phyloP scores from a whole-genome alignment of 2,888 invertebrate genomes.

The Digitonthophagus gazella region DNA sequence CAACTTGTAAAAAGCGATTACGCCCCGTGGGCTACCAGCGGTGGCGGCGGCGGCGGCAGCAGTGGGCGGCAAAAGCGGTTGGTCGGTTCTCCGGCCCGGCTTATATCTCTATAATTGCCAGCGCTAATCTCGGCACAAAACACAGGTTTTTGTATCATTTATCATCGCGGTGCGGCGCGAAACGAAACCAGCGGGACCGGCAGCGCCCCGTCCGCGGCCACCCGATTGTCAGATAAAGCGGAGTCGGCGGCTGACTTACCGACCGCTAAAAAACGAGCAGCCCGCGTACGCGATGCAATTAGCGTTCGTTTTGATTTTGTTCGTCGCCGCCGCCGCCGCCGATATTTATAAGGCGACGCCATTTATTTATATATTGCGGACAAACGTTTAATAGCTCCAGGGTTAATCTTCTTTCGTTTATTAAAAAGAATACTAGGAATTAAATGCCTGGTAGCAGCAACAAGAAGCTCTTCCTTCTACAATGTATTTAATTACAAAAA shows the following conservation, averaged over 20 bases:
- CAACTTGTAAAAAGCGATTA: conserved; percentile 19
- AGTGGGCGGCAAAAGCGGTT: conserved; percentile 27
- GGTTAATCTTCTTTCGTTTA: not conserved
- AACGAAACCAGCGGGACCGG: not conserved
- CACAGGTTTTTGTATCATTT: conserved; percentile 22
- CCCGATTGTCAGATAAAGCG: not conserved
- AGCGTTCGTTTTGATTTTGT: not conserved
- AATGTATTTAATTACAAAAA: too few species aligned
- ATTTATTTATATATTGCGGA: not conserved
- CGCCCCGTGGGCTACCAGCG: conserved; percentile 21
- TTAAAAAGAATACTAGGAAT: not conserved
- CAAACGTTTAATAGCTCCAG: not conserved
- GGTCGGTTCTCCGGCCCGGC: conserved; percentile 8
- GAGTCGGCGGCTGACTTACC: not conserved
- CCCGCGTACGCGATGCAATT: not conserved
- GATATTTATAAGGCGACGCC: not conserved
- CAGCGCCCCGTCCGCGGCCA: not conserved
- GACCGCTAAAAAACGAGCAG: not conserved
- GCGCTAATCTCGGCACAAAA: conserved; percentile 26
- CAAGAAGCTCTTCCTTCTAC: too few species aligned
- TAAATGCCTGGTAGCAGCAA: too few species aligned
- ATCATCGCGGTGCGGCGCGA: conserved; percentile 12
- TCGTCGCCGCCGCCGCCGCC: not conserved
- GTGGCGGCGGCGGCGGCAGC: not conserved
- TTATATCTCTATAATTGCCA: conserved; percentile 28